phyloP scores from a whole-genome alignment of 2,797 vertebrate species.

The Psittacula derbiana region DNA sequence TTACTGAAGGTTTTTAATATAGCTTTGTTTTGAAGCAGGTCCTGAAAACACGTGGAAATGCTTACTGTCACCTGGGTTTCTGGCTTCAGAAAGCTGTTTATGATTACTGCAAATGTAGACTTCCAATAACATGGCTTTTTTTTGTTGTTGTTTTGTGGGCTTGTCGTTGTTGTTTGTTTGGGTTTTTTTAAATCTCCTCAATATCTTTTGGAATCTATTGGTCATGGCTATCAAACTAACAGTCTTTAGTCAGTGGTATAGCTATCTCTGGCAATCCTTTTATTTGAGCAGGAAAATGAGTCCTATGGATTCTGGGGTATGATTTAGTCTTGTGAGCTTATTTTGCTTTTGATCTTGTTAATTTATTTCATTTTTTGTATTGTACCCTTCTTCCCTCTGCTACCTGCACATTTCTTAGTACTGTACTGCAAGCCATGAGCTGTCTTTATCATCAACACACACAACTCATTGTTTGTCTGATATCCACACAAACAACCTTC shows the following conservation, averaged over 20 bases:
- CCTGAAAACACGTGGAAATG: neutral
- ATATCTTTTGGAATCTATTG: neutral
- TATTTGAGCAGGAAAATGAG: neutral
- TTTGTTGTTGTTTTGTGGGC: neutral
- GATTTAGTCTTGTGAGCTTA: neutral
- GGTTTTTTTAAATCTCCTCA: neutral
- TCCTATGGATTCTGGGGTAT: neutral
- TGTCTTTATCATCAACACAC: neutral
- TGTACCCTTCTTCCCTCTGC: neutral
- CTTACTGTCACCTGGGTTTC: neutral
- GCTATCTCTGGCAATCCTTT: neutral
- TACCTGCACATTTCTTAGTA: neutral
- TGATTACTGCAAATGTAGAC: neutral
- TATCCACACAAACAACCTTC: neutral
- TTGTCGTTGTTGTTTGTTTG: neutral
- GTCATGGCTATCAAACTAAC: neutral
- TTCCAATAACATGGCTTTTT: neutral
- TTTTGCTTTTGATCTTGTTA: neutral
- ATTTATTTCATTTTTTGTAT: neutral
- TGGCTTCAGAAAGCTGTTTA: slow-evolving; percentile 3
- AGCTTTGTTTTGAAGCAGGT: neutral
- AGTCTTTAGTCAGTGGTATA: neutral
- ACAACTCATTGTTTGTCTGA: neutral
- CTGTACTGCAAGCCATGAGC: neutral
- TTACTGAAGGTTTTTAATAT: neutral